Percentiles rank a stretch among this genome's conserved stretches.
Evolutionary conservation across 2,888 invertebrate genomes (phyloP).

Genomic region (Platypus cylindrus): DNA sequence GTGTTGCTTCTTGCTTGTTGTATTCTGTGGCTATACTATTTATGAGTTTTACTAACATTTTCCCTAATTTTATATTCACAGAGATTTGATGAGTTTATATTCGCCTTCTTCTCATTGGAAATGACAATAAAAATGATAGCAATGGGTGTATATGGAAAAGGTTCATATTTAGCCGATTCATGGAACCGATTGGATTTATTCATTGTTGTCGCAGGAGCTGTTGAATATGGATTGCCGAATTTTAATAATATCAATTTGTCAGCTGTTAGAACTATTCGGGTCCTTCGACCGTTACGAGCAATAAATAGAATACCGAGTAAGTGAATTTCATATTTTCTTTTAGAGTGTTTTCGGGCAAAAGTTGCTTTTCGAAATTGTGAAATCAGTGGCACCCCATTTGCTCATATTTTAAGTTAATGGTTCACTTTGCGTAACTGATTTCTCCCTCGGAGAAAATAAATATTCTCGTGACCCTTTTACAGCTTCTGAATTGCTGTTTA

Average conservation of each 20-base stretch:
- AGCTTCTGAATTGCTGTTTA: too few species aligned
- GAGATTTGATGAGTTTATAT: constrained; percentile 97
- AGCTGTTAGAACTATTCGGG: constrained; percentile 95
- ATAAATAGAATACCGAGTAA: constrained; percentile 99
- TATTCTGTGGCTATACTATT: too few species aligned
- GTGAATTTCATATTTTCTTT: too few species aligned
- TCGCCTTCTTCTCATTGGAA: constrained; percentile 94
- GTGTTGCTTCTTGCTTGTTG: background rate
- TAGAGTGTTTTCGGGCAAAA: too few species aligned
- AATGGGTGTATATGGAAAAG: constrained; percentile 90
- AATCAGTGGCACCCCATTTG: too few species aligned
- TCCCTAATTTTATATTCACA: constrained; percentile 40
- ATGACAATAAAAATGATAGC: constrained; percentile 98
- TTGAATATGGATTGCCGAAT: constrained; percentile 77
- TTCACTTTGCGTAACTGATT: too few species aligned
- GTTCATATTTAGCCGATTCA: constrained; percentile 92
- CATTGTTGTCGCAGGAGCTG: constrained; percentile 87
- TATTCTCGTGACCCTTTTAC: too few species aligned
- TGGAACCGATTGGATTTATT: constrained; percentile 99
- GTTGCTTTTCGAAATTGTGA: too few species aligned
- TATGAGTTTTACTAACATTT: constrained; percentile 1
- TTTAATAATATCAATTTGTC: constrained; percentile 97
- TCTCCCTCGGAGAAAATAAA: too few species aligned
- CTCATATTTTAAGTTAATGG: too few species aligned
- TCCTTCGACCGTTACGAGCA: constrained; percentile 89